Base-by-base conservation (phyloP, 2,797 vertebrate genomes). In the Hippocampus kuda region DNA sequence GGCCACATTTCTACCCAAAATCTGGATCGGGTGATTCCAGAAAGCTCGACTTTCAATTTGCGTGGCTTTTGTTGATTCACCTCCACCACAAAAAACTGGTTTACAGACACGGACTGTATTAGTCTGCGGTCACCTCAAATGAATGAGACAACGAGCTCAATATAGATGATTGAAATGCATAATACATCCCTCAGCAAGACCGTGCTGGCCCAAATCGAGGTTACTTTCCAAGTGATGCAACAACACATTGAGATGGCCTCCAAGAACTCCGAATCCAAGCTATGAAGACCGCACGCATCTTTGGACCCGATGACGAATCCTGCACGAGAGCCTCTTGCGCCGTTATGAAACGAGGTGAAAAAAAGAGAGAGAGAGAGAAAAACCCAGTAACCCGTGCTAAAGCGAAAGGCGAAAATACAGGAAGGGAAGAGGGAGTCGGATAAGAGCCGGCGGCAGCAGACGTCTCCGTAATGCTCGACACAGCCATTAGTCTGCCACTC, bases 321-420 rank as follows among this genome's bases (percentile, higher is more conserved):
- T 84, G 89, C 79, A 82, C 79, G 83, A 90, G 87, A 74, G 80
- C 85, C 85, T 83, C 84, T 86, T 84, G 79, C 87, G 67, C 70
- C 54, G 79, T 85, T 87, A 85, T 75, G 87, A 87, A 91, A 85
- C 85, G 84, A 84, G 85, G 81, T 82, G 81, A 75, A 88, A 76
- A 79, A 75, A 80, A 86, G 77, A 80, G 84, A 87, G 84, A 85
- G 77, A 8, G 7, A 38, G 34, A 34, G 34, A 38, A 38, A 75
- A 83, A 86, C 86, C 80, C 85, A 76, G 81, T 73, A 77, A 86
- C 83, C 80, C 80, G 84, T 72, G 85, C 83, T 79, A 78, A 65
- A 79, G 77, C 34, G 71, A 66, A 76, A 61, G 49, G 51, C 27
- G 61, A 74, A 59, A 68, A 65, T 66, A 73, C 67, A 79, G 67